phyloP scores from a whole-genome alignment of 2,113 vertebrate genomes.

The Boulengeromyrus knoepffleri region DNA sequence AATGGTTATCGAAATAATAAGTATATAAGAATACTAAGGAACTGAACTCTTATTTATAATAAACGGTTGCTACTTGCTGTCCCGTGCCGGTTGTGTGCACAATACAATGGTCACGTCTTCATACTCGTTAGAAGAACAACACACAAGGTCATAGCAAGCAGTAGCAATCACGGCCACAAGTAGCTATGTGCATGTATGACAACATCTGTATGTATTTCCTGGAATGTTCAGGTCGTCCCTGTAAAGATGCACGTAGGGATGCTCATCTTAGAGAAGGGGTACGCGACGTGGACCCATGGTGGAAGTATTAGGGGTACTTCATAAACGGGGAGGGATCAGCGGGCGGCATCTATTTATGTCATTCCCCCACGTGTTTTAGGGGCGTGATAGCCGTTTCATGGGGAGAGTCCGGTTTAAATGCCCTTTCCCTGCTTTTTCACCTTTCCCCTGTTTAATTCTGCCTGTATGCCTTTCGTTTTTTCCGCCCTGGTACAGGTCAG shows the following conservation, averaged over 20 bases:
- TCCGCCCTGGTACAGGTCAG: conserved; percentile 11
- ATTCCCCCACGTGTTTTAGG: conserved; percentile 60
- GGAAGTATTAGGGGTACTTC: conserved; percentile 13
- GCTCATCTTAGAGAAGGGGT: background rate
- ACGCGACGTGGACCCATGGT: background rate
- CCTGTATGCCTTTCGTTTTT: background rate
- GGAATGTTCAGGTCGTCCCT: background rate
- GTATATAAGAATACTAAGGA: background rate
- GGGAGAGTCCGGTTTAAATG: conserved; percentile 38
- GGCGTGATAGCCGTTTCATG: conserved; percentile 49
- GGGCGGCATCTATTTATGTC: conserved; percentile 51
- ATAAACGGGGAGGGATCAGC: conserved; percentile 23
- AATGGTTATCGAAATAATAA: background rate
- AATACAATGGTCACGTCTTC: background rate
- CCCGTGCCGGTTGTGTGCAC: background rate
- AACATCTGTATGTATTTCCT: background rate
- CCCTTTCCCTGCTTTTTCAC: background rate
- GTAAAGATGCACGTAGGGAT: conserved; percentile 11
- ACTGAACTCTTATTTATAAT: conserved; percentile 4
- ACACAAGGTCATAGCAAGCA: conserved; percentile 67
- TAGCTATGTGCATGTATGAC: conserved; percentile 21
- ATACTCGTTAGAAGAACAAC: conserved; percentile 43
- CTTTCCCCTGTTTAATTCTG: background rate
- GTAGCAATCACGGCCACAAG: conserved; percentile 27
- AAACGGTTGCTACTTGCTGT: background rate